These are phyloP conservation scores for Agrypnus murinus DNA, from an alignment of 2,888 invertebrate species.

Conservation along the genomic window DNA sequence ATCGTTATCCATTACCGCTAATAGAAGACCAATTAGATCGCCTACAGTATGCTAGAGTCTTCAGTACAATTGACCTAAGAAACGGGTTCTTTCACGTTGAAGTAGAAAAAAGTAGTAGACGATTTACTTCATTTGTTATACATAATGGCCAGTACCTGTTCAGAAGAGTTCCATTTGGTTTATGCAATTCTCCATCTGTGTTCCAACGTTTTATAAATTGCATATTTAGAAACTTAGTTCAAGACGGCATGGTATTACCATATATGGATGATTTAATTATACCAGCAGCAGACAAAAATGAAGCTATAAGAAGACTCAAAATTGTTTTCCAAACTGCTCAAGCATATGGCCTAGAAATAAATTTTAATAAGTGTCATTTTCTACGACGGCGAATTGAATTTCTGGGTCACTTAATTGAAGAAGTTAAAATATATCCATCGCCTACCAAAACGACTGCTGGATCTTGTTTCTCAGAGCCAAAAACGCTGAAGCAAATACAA, in stretches of 20 bases:
- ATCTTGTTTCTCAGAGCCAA: constrained; percentile 59
- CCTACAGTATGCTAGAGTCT: constrained; percentile 58
- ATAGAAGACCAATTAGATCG: constrained; percentile 64
- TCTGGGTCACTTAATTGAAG: constrained; percentile 59
- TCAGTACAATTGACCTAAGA: constrained; percentile 62
- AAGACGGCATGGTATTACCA: constrained; percentile 41
- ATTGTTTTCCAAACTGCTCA: constrained; percentile 56
- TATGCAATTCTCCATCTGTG: constrained; percentile 64
- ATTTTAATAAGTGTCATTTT: constrained; percentile 66
- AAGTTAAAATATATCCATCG: constrained; percentile 58
- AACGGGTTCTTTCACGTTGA: constrained; percentile 65
- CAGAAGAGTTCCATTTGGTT: constrained; percentile 66
- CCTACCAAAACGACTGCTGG: constrained; percentile 59
- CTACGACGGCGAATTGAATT: constrained; percentile 51
- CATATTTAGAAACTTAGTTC: constrained; percentile 59
- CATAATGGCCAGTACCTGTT: constrained; percentile 67
- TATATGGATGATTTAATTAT: constrained; percentile 52
- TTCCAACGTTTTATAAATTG: constrained; percentile 63
- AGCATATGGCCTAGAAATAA: constrained; percentile 60
- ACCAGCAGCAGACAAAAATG: constrained; percentile 48
- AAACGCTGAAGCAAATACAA: constrained; percentile 57
- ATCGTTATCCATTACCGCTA: constrained; percentile 63
- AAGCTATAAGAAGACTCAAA: constrained; percentile 59
- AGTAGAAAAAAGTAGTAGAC: constrained; percentile 57
- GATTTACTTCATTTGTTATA: constrained; percentile 67